phyloP scores from a whole-genome alignment of 2,113 vertebrate species.

The Ailuropoda melanoleuca region DNA sequence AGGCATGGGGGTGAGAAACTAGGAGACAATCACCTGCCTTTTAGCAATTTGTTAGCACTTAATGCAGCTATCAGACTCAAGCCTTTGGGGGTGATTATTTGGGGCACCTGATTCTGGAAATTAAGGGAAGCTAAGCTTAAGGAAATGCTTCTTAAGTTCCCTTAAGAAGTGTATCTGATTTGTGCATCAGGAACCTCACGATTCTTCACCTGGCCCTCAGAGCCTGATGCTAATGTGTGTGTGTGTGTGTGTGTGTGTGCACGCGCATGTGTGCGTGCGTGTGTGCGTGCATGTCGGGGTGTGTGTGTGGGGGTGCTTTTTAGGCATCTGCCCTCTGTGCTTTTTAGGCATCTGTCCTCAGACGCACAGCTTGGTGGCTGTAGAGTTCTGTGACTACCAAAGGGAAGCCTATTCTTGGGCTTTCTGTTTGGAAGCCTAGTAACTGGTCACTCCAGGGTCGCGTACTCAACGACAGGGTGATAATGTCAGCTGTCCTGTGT shows the following conservation, averaged over 20 bases:
- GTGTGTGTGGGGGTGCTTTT: not conserved
- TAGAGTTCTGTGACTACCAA: no score
- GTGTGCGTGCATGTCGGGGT: not conserved
- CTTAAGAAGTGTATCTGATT: not conserved
- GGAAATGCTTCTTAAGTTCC: not conserved
- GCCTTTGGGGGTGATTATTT: not conserved
- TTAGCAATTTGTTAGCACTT: not conserved
- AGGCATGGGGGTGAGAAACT: not conserved
- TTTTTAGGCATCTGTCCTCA: not conserved
- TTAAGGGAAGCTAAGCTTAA: not conserved
- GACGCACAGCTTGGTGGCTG: not conserved
- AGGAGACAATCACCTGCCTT: not conserved
- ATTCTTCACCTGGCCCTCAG: not conserved
- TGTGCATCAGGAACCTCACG: accelerated
- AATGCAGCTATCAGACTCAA: accelerated
- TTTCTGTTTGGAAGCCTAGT: not conserved
- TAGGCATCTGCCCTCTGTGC: not conserved
- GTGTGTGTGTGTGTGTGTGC: not conserved
- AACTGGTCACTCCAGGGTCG: accelerated
- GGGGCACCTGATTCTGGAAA: not conserved
- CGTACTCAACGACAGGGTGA: not conserved
- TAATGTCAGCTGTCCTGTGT: accelerated
- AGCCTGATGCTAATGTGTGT: not conserved
- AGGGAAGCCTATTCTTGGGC: not conserved
- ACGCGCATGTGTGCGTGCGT: not conserved